Evolutionary conservation across 2,888 invertebrate genomes (phyloP).

Genomic region (Cephalotes varians): DNA sequence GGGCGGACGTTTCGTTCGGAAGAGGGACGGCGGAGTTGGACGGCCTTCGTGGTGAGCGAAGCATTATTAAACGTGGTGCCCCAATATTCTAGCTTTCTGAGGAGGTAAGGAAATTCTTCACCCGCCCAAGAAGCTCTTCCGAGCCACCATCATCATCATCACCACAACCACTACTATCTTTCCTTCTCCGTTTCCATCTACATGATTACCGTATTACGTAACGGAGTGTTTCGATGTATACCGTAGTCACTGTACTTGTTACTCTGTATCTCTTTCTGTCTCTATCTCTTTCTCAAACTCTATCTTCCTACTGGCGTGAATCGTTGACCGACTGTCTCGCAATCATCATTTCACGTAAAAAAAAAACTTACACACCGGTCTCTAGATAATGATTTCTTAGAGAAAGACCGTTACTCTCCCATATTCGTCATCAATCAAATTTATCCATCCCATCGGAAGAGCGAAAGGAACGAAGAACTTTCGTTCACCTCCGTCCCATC

Average conservation of each 20-base stretch:
- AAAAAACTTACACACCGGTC: conserved; percentile 15
- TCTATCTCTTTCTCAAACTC: conserved; percentile 59
- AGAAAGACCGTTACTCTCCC: conserved; percentile 17
- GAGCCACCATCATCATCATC: conserved; percentile 77
- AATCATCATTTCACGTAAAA: conserved; percentile 60
- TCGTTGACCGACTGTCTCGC: conserved; percentile 73
- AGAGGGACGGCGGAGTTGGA: conserved; percentile 67
- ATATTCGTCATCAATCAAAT: conserved; percentile 11
- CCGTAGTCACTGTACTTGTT: conserved; percentile 76
- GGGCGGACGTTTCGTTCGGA: conserved; percentile 51
- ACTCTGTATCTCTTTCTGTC: conserved; percentile 65
- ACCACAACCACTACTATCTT: conserved; percentile 15
- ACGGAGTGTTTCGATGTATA: conserved; percentile 80
- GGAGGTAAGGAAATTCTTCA: conserved; percentile 86
- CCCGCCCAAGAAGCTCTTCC: conserved; percentile 84
- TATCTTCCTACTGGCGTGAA: conserved; percentile 72
- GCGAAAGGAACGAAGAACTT: conserved; percentile 41
- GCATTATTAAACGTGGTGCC: conserved; percentile 84
- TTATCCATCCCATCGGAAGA: conserved; percentile 31
- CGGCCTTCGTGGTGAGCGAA: conserved; percentile 75
- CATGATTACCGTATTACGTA: conserved; percentile 78
- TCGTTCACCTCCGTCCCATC: conserved; percentile 40
- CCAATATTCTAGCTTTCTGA: conserved; percentile 86
- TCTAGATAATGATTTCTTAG: conserved; percentile 16
- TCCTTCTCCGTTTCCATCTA: conserved; percentile 80